Base-by-base conservation (phyloP, 2,797 vertebrate species). In the Poeciliopsis turneri region DNA sequence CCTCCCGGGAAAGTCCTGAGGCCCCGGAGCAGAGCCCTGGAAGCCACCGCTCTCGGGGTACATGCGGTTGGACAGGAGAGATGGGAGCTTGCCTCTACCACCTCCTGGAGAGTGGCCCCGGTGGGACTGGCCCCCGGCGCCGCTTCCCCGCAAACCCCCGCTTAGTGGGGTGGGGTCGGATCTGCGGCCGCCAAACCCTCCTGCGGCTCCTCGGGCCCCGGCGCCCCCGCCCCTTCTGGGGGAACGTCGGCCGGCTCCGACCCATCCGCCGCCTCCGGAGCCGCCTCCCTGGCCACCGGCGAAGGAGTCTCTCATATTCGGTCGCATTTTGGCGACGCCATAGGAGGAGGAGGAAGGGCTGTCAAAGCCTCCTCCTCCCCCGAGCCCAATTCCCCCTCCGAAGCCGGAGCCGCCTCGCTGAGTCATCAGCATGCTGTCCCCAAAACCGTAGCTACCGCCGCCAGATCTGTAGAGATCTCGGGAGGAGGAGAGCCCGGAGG, bases 1-100 rank as follows among this genome's bases (percentile, higher is more conserved):
- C 94, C 95, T 94, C 87, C 95, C 96, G 77, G 96, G 95, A 92
- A 96, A 96, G 64, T 97, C 96, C 82, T 97, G 96, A 92, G 96
- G 95, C 82, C 96, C 96, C 89, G 93, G 94, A 89, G 90, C 86
- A 87, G 94, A 89, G 82, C 93, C 92, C 88, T 93, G 97, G 96
- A 96, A 98, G 92, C 95, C 95, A 90, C 95, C 92, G 78, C 95
- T 96, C 86, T 98, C 97, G 5, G 97, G 96, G 94, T 97, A 96
- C 91, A 97, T 97, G 93, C 97, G 97, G 94, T 97, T 97, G 92
- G 97, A 96, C 94, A 98, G 96, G 92, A 98, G 97, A 85, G 97
- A 98, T 78, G 97, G 97, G 88, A 97, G 97, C 94, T 97, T 96
- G 90, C 97, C 97, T 93, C 97, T 96, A 86, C 96, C 96, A 84